These are phyloP conservation scores for Leptarthrus brevirostris DNA, from an alignment of 2,888 invertebrate species.

Conservation along the genomic window DNA sequence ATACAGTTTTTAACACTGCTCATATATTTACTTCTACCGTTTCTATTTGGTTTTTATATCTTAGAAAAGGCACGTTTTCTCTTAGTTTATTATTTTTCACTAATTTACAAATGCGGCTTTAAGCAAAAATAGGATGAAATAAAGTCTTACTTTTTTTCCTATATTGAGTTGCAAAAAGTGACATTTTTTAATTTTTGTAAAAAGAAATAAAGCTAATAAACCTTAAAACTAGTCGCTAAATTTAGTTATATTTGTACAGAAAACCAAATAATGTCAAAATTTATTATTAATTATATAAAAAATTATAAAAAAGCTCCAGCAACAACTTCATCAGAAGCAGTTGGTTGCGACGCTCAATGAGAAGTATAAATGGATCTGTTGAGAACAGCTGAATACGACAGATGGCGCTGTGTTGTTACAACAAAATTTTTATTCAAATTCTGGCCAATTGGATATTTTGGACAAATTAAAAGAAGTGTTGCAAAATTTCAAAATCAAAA, in stretches of 20 bases:
- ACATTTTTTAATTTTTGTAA: too few species aligned
- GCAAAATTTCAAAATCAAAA: slow-evolving; percentile 24
- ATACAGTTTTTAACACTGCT: slow-evolving; percentile 1
- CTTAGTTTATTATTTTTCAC: neutral
- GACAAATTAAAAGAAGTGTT: neutral
- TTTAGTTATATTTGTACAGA: slow-evolving; percentile 15
- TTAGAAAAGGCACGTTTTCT: neutral
- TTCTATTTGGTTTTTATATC: slow-evolving; percentile 3
- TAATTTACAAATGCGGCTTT: too few species aligned
- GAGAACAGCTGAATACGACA: slow-evolving; percentile 12
- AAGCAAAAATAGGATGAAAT: too few species aligned
- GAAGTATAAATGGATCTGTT: slow-evolving; percentile 46
- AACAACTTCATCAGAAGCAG: slow-evolving; percentile 37
- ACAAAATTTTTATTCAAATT: neutral
- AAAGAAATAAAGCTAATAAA: neutral
- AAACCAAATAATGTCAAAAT: neutral
- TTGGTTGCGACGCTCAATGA: slow-evolving; percentile 25
- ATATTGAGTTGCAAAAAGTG: too few species aligned
- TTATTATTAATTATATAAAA: slow-evolving; percentile 34
- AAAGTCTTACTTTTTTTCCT: too few species aligned
- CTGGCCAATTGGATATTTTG: slow-evolving; percentile 29
- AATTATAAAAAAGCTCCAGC: slow-evolving; percentile 35
- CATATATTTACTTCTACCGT: neutral
- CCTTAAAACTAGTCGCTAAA: slow-evolving; percentile 34
- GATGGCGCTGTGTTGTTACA: slow-evolving; percentile 35